Percentiles rank a stretch among this genome's conserved stretches.
These are phyloP conservation scores for Poecilus cupreus DNA, from an alignment of 2,888 invertebrate genomes.

Conservation along the genomic window DNA sequence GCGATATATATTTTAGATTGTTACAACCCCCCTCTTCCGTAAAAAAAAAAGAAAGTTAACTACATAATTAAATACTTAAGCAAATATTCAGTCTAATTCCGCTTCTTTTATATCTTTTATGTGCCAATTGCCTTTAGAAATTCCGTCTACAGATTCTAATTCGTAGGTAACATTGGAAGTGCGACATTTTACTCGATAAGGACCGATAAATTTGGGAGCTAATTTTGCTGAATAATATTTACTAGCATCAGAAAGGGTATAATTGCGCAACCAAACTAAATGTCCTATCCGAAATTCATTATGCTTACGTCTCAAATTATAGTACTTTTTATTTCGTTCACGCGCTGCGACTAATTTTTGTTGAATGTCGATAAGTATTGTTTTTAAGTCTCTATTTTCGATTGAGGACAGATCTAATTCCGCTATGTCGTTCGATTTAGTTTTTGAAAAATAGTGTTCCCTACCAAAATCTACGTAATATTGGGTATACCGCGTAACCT, in stretches of 20 bases:
- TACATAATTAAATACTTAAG: too few species aligned
- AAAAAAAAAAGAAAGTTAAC: too few species aligned
- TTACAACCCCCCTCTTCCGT: too few species aligned
- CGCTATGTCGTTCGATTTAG: too few species aligned
- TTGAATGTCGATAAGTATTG: background rate
- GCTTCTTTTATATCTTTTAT: too few species aligned
- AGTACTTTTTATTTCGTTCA: background rate
- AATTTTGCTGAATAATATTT: background rate
- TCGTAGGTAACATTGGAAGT: too few species aligned
- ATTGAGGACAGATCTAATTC: background rate
- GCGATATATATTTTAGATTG: too few species aligned
- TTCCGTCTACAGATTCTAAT: too few species aligned
- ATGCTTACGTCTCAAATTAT: background rate
- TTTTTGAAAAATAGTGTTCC: background rate
- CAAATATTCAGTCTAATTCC: too few species aligned
- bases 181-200: background rate
- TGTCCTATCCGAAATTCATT: background rate
- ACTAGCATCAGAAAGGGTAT: background rate
- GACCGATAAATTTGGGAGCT: background rate
- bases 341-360: background rate
- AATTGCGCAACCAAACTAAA: background rate
- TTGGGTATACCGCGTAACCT: background rate
- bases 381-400: background rate
- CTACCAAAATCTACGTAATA: background rate
- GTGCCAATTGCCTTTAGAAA: slow-evolving; percentile 1